Base-by-base conservation (phyloP, 2,888 invertebrate genomes). In the Criorhina ranunculi region DNA sequence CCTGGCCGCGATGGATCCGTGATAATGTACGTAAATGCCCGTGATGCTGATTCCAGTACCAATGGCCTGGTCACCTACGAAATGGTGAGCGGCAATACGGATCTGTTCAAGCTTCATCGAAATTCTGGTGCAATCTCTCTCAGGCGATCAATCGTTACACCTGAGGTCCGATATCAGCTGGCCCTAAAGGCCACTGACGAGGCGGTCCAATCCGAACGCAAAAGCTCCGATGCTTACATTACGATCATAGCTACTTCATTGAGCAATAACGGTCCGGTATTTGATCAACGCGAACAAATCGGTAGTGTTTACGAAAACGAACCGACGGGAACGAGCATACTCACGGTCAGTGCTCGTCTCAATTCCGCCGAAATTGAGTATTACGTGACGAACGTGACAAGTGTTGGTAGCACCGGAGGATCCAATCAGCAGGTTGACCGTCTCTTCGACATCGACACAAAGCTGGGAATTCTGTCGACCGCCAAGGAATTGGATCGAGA, bases 1-100 rank as follows among this genome's bases (percentile, higher is more conserved):
- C 91, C 93, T 35, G 93, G 93, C 7, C 93, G 94, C 86, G 93
- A 93, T 79, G 94, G 95, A 8, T 92, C 94, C 73, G 93, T 95
- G 64, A 95, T 98, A 59, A 96, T 96, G 93, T 95, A 95, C 86
- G 95, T 98, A 9, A 93, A 94, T 82, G 98, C 98, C 3, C 94
- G 95, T 67, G 98, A 99, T 91, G 93, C 96, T 57, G 98, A 99
- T 92, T 96, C 96, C 1, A 97, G 97, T 86, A 96, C 96, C 17
- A 98, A 98, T 92, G 98, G 98, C 15, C 92, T 96, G 86, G 97
- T 99, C 19, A 97, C 97, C 1, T 98, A 98, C 91, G 97, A 97
- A 91, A 93, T 98, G 72, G 94, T 96, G 17, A 95, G 95, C 86
- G 96, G 96, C 24, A 95, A 95, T 88, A 94, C 93, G 87, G 96